These are phyloP conservation scores for Periophthalmodon schlosseri DNA, from an alignment of 2,113 vertebrate genomes.

Conservation along the genomic window DNA sequence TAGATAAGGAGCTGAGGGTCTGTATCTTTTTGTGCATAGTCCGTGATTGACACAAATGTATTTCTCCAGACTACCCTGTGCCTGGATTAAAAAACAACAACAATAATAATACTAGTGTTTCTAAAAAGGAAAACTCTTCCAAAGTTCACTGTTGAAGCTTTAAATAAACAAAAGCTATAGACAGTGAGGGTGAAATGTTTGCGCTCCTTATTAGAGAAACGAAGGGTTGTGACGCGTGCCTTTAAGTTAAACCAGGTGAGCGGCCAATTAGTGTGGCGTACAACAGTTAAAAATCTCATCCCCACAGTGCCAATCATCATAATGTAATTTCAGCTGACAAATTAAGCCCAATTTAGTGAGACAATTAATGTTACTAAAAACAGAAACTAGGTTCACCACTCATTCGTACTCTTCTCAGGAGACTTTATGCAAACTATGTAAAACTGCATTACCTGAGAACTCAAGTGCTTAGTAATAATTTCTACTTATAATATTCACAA, in stretches of 20 bases:
- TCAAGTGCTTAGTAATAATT: too few relatives aligned
- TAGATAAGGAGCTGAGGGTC: neutral
- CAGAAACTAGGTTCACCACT: conserved; percentile 20
- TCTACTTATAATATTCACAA: too few relatives aligned
- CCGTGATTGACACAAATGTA: neutral
- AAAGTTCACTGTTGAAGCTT: neutral
- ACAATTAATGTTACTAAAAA: conserved; percentile 57
- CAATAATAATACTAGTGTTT: conserved; percentile 7
- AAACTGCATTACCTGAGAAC: neutral
- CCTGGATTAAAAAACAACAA: conserved; percentile 22
- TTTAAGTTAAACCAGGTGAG: conserved; percentile 57
- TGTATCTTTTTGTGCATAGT: neutral
- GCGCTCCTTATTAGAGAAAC: conserved; percentile 51
- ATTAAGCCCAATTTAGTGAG: conserved; percentile 69
- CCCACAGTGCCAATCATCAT: conserved; percentile 75
- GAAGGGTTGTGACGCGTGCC: conserved; percentile 40
- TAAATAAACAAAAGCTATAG: conserved; percentile 44
- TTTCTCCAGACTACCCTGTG: conserved; percentile 5
- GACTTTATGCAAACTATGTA: neutral
- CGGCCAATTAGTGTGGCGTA: conserved; percentile 58
- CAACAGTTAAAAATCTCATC: conserved; percentile 51
- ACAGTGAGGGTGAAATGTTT: conserved; percentile 50
- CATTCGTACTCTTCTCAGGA: neutral
- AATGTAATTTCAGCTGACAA: conserved; percentile 64
- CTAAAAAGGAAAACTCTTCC: conserved; percentile 26